phyloP scores from a whole-genome alignment of 1,140 invertebrate genomes.

The Euglossa dilemma region DNA sequence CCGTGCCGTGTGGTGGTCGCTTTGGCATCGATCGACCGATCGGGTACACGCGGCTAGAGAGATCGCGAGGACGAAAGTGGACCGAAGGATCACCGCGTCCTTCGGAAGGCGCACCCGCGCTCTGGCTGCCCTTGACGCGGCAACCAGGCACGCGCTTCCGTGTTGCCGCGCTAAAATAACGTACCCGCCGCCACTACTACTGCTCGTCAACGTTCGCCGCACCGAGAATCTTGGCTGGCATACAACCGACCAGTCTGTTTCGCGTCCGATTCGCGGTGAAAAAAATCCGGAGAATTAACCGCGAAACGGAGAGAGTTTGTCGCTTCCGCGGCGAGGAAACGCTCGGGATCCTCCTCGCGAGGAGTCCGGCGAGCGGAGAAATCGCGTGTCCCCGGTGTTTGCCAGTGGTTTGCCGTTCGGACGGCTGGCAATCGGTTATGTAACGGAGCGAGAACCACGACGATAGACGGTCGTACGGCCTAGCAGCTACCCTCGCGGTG shows the following conservation, averaged over 20 bases:
- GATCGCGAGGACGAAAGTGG: no score
- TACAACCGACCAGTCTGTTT: not conserved
- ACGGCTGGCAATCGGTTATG: not conserved
- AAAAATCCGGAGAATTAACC: no score
- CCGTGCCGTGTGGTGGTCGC: not conserved
- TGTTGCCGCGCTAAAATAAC: slow-evolving; percentile 29
- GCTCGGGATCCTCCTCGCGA: no score
- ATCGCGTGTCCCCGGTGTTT: not conserved
- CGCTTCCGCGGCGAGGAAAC: no score
- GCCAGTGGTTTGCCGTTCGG: not conserved
- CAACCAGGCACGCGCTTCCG: slow-evolving; percentile 21
- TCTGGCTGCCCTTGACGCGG: not conserved
- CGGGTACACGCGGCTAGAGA: not conserved
- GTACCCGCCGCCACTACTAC: no score
- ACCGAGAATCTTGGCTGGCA: not conserved
- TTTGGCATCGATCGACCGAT: slow-evolving; percentile 16
- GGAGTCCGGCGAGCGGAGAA: not conserved
- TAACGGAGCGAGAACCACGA: slow-evolving; percentile 7
- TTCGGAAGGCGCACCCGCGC: no score
- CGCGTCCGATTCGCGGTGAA: not conserved
- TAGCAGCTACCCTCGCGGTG: slow-evolving; percentile 7
- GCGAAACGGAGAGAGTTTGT: not conserved
- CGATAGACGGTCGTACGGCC: not conserved
- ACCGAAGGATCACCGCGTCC: no score
- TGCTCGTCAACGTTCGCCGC: not conserved